Conservation (phyloP, 2,888 invertebrate genomes). For the Creontiades dilutus region DNA sequence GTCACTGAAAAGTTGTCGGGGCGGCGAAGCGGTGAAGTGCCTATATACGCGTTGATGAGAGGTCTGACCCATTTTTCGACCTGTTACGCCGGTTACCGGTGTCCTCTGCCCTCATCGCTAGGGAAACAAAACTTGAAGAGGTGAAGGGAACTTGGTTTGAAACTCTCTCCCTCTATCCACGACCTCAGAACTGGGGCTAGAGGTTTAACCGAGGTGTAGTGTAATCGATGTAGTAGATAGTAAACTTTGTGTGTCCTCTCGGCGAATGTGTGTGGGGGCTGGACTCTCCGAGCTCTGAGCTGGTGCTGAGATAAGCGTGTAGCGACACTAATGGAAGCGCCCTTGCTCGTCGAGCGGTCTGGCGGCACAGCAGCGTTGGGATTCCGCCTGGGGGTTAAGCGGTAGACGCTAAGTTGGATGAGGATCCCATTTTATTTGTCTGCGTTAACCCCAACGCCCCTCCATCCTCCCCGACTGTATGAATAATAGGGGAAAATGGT, state of each 20-base stretch:
- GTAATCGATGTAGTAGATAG: slow-evolving; percentile 31
- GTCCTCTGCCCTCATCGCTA: neutral
- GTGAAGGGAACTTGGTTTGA: slow-evolving; percentile 5
- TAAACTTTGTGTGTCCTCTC: neutral
- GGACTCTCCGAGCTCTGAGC: neutral
- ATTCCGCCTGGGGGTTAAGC: neutral
- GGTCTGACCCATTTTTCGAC: slow-evolving; percentile 39
- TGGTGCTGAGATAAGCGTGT: slow-evolving; percentile 17
- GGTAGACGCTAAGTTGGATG: neutral
- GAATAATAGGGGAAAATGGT: neutral
- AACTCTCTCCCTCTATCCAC: slow-evolving; percentile 8
- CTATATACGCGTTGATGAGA: slow-evolving; percentile 15
- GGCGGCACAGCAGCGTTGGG: neutral
- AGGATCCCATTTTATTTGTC: neutral
- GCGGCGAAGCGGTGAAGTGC: slow-evolving; percentile 1
- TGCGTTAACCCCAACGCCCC: slow-evolving; percentile 10
- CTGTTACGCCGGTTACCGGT: slow-evolving; percentile 19
- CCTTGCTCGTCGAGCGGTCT: neutral
- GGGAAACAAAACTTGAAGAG: neutral
- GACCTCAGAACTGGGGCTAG: neutral
- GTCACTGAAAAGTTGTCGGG: slow-evolving; percentile 20
- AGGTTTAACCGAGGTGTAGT: slow-evolving; percentile 25
- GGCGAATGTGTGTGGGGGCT: neutral
- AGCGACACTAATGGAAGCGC: slow-evolving; percentile 18
- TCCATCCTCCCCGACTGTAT: too few relatives aligned